phyloP scores from a whole-genome alignment of 2,113 vertebrate species.

The Chlorodrepanis virens region DNA sequence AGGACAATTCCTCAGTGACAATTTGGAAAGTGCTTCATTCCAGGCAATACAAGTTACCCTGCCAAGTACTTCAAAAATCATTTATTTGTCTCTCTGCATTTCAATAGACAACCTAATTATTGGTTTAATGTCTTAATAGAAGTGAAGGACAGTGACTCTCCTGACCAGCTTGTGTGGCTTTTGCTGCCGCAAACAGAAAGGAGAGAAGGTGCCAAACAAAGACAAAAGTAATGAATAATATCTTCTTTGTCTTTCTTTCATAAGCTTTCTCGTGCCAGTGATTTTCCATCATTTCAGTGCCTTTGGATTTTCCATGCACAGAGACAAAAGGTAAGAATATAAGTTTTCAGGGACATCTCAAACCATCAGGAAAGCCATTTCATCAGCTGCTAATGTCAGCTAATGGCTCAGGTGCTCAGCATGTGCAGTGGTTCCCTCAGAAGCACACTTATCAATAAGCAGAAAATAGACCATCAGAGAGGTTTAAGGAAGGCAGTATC shows the following conservation, averaged over 20 bases:
- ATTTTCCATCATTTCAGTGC: neutral
- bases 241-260: neutral
- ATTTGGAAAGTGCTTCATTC: constrained; percentile 4
- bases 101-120: constrained; percentile 34
- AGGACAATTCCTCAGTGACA: neutral
- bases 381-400: neutral
- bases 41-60: neutral
- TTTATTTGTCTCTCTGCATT: constrained; percentile 42
- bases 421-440: neutral
- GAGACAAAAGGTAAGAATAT: neutral
- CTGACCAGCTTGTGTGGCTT: neutral
- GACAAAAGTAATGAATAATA: neutral
- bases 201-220: neutral
- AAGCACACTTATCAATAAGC: neutral
- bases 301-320: neutral
- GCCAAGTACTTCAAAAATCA: constrained; percentile 48
- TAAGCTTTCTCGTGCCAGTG: neutral
- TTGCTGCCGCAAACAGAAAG: neutral
- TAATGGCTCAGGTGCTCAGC: neutral
- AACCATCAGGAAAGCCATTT: neutral
- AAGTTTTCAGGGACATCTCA: neutral
- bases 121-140: constrained; percentile 47
- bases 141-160: neutral
- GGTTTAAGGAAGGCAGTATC: neutral
- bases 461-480: neutral